Conservation (phyloP, 1,140 invertebrate species). For the Megathymus violae region DNA sequence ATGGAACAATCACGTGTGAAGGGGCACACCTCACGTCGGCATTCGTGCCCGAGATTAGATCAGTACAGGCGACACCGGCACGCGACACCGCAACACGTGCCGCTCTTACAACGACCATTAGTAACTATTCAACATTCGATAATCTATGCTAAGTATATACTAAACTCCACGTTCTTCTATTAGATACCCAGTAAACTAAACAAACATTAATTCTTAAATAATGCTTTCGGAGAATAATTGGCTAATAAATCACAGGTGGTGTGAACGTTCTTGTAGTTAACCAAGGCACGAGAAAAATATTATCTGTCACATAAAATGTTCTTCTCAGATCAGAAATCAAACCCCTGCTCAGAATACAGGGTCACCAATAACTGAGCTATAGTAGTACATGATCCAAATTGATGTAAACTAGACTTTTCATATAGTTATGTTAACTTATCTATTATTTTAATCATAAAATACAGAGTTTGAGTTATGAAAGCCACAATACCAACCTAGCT, state of each 20-base stretch:
- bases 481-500: slow-evolving; percentile 15
- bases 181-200: not conserved
- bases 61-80: slow-evolving; percentile 63
- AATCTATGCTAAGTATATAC: not conserved
- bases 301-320: no score
- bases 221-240: no score
- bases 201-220: no score
- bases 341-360: no score
- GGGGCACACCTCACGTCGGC: slow-evolving; percentile 69
- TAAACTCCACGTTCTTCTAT: slow-evolving; percentile 20
- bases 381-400: no score
- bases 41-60: slow-evolving; percentile 75
- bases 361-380: no score
- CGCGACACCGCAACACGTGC: slow-evolving; percentile 72
- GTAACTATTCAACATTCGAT: slow-evolving; percentile 32
- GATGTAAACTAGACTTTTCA: no score
- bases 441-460: slow-evolving; percentile 3
- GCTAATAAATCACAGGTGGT: no score
- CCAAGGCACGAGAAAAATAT: no score
- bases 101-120: slow-evolving; percentile 54
- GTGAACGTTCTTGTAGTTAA: no score
- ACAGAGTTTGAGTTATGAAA: slow-evolving; percentile 10
- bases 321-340: not conserved
- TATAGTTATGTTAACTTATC: no score
- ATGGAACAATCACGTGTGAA: slow-evolving; percentile 74